These are phyloP conservation scores for Neocrepidodera transversa DNA, from an alignment of 2,888 invertebrate genomes.

Conservation along the genomic window DNA sequence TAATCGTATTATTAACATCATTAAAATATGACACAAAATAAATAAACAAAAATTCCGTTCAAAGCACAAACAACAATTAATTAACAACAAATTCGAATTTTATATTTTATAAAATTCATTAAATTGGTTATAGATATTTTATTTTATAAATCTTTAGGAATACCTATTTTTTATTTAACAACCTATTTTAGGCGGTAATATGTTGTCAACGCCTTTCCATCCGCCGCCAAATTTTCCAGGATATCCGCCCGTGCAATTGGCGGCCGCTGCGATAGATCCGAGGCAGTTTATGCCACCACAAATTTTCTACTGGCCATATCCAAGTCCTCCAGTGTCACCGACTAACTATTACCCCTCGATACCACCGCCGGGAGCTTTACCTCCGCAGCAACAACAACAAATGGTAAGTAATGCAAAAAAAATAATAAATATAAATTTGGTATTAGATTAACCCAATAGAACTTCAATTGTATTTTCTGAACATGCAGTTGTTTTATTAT, in stretches of 20 bases:
- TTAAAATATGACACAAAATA: too few species aligned
- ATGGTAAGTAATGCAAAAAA: conserved; percentile 43
- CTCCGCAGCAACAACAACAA: conserved; percentile 56
- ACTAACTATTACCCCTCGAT: conserved; percentile 82
- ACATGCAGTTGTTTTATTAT: too few species aligned
- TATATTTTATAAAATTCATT: too few species aligned
- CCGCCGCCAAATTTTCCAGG: conserved; percentile 57
- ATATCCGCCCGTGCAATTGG: conserved; percentile 56
- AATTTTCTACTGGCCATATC: conserved; percentile 92
- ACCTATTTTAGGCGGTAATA: conserved; percentile 65
- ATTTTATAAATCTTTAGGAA: too few species aligned
- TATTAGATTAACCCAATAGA: too few species aligned
- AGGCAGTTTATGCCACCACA: conserved; percentile 61
- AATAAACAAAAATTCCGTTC: too few species aligned
- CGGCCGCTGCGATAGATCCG: conserved; percentile 57
- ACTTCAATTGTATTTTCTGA: background rate
- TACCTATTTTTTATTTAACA: too few species aligned
- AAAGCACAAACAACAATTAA: too few species aligned
- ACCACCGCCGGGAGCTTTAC: conserved; percentile 55
- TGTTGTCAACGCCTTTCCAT: conserved; percentile 62
- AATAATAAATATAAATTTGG: too few species aligned
- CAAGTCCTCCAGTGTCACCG: conserved; percentile 92
- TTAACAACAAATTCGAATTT: too few species aligned
- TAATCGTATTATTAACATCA: too few species aligned
- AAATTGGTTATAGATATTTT: too few species aligned